Base-by-base conservation (phyloP, 2,797 vertebrate species). In the Molossus alvarezi region DNA sequence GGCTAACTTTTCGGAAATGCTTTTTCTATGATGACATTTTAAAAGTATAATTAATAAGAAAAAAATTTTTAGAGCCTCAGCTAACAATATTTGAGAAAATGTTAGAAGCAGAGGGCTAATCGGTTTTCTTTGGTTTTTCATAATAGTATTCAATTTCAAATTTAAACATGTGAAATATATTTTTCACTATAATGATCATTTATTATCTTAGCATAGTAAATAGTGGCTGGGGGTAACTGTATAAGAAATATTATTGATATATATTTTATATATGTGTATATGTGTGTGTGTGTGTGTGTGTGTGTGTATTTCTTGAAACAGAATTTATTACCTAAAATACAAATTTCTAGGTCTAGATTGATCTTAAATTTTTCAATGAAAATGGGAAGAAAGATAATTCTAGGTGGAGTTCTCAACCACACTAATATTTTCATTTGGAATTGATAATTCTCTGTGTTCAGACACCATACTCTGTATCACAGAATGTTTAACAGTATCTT, bases 11-110 rank as follows among this genome's bases (percentile, higher is more conserved):
- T 51, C 72, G 33, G n/a, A 91, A 94, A 53, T 73, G 62, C 1
- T 53, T 90, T 15, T 51, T 51, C 90, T 81, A 65, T 57, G 13
- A 81, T 85, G 82, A 69, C 20, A 25, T 88, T 89, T 92, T 91
- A 17, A 75, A 89, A 60, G 21, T 20, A 92, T 58, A 15, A 62
- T 73, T 89, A 91, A 89, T 77, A 91, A 48, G 18, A n/a, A 72
- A 27, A 0, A 33, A 23, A 65, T 58, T 93, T 85, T 80, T 51
- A 90, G 23, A 85, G n/a, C 0, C 25, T 62, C 48, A 86, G 41
- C 6, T 91, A 77, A 62, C 29, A 64, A 29, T 75, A 92, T 88
- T 76, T 94, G 41, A 58, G 11, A 57, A 92, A 62, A 91, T 7
- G 0, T 73, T 88, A 10, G 45, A 18, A 75, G 8, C 20, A 64